Conservation (phyloP, 23 tunicate species). For the Halocynthia aurantium region DNA sequence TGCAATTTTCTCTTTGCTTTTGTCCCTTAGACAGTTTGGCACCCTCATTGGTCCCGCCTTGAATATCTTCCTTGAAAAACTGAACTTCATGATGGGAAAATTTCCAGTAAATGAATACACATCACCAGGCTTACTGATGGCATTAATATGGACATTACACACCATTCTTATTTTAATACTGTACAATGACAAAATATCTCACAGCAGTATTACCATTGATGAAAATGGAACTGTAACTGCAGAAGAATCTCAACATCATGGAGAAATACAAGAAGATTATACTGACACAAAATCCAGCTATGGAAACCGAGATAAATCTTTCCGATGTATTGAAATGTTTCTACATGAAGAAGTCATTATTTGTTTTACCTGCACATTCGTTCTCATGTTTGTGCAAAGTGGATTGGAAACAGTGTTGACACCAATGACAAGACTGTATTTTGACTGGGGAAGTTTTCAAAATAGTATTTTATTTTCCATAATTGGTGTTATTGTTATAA, state of each 20-base stretch:
- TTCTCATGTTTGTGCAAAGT: slow-evolving; percentile 74
- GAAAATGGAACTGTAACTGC: too few relatives aligned
- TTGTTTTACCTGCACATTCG: slow-evolving; percentile 57
- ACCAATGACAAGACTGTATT: slow-evolving; percentile 50
- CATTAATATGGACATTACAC: slow-evolving; percentile 51
- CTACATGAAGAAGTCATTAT: slow-evolving; percentile 78
- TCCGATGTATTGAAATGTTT: slow-evolving; percentile 14
- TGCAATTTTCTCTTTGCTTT: slow-evolving; percentile 55
- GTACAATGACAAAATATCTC: slow-evolving; percentile 24
- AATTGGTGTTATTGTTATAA: slow-evolving; percentile 51
- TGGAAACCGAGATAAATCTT: too few relatives aligned
- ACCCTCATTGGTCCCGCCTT: slow-evolving; percentile 79
- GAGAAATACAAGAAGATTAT: too few relatives aligned
- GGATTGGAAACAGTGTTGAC: slow-evolving; percentile 71
- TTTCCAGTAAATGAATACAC: slow-evolving; percentile 44
- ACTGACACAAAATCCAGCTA: too few relatives aligned
- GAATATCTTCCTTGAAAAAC: slow-evolving; percentile 38
- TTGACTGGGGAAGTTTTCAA: slow-evolving; percentile 48
- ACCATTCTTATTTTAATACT: slow-evolving; percentile 29
- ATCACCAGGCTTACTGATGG: slow-evolving; percentile 77
- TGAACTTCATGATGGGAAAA: slow-evolving; percentile 61
- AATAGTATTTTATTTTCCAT: slow-evolving; percentile 64
- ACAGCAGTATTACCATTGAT: too few relatives aligned
- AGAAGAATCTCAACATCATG: too few relatives aligned
- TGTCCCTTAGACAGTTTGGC: slow-evolving; percentile 82